Base-by-base conservation (phyloP, 2,113 vertebrate species). In the Gnathonemus echidnorhynchus region DNA sequence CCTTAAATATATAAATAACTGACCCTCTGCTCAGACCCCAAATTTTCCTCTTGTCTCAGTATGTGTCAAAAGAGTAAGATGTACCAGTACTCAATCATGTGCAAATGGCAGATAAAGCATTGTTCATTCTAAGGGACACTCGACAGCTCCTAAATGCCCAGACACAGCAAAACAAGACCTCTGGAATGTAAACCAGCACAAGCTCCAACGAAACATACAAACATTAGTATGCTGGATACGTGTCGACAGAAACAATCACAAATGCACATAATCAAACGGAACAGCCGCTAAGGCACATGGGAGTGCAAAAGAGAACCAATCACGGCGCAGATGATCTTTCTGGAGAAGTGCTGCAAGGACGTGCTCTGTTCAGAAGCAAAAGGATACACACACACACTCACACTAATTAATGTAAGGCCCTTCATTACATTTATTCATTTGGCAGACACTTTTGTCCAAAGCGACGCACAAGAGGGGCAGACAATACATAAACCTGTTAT, bases 381-480 rank as follows among this genome's bases (percentile, higher is more conserved):
- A 70, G n/a, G 31, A 42, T 8, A 42, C 74, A 80, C 74, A 42
- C 70, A 77, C 74, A 42, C 74, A 39, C 35, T 35, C 70, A 19
- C 35, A 17, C 74, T 80, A n/a, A 80, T 80, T 27, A 80, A 42
- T 80, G 74, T 80, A 80, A 80, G 74, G 74, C 74, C 42, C 17
- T 80, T 80, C 74, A 80, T 80, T 80, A 80, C 35, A 80, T 80
- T 39, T 42, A 80, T 80, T 80, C 35, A 42, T 80, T 39, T 80
- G 74, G 74, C 74, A 80, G 74, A 80, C 35, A 42, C 74, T 80
- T 80, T 80, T 80, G 62, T 70, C 62, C 62, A 70, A 70, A 70
- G n/a, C 6, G 39, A 83, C 21, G 5, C 15, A 83, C 35, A 83
- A 83, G 15, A 83, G 42, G 77, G 19, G 42, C 17, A 45, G 77